Evolutionary conservation across 2,113 vertebrate genomes (phyloP).

Genomic region (Lipophrys pholis): DNA sequence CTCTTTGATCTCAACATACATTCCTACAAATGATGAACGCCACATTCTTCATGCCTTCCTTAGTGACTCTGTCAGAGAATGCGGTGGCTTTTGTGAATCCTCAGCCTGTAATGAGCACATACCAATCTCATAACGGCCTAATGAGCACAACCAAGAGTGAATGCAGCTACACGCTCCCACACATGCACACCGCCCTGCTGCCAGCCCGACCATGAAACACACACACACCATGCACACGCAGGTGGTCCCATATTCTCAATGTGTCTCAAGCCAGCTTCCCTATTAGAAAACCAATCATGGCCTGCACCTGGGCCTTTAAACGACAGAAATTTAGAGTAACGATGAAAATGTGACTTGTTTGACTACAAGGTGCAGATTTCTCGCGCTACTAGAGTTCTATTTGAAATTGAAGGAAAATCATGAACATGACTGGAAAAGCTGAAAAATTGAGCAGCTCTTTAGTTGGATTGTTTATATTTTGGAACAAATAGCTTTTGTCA

Average conservation of each 20-base stretch:
- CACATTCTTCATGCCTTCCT: conserved; percentile 6
- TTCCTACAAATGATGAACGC: not conserved
- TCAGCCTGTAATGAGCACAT: conserved; percentile 45
- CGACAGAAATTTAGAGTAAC: conserved; percentile 16
- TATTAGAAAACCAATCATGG: conserved; percentile 78
- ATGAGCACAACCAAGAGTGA: conserved; percentile 48
- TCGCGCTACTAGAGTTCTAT: conserved; percentile 52
- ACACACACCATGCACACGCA: conserved; percentile 45
- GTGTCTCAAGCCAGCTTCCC: conserved; percentile 53
- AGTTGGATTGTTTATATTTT: conserved; percentile 42
- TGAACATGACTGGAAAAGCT: conserved; percentile 24
- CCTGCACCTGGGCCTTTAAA: conserved; percentile 72
- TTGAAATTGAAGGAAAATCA: conserved; percentile 40
- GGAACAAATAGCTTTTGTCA: conserved; percentile 61
- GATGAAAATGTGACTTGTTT: conserved; percentile 53
- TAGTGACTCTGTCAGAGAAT: conserved; percentile 13
- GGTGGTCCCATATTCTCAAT: conserved; percentile 54
- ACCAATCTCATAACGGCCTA: conserved; percentile 42
- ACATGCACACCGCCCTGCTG: conserved; percentile 19
- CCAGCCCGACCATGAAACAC: conserved; percentile 41
- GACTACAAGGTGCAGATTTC: conserved; percentile 50
- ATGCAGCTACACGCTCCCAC: conserved; percentile 25
- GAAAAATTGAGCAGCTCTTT: conserved; percentile 40
- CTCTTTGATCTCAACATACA: conserved; percentile 7
- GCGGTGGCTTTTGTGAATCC: conserved; percentile 33